Conservation (phyloP, 2,797 vertebrate species). For the Falco rusticolus region DNA sequence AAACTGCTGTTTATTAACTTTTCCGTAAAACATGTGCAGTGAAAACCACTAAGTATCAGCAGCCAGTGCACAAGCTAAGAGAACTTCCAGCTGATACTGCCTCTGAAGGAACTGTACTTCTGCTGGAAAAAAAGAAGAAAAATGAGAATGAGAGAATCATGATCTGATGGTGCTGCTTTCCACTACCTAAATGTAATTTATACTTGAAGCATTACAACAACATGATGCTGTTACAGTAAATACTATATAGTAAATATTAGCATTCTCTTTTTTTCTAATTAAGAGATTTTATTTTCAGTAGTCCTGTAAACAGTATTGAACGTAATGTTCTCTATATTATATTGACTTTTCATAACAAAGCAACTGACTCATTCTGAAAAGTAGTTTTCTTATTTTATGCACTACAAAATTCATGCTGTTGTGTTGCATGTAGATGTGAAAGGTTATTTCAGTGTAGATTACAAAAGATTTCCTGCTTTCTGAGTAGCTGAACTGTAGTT, state of each 20-base stretch:
- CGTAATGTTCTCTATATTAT: background rate
- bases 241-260: background rate
- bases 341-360: background rate
- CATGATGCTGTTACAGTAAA: background rate
- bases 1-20: background rate
- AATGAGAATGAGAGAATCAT: background rate
- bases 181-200: background rate
- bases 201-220: background rate
- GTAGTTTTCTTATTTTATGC: background rate
- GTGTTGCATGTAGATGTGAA: background rate
- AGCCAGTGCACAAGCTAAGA: background rate
- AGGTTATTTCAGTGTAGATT: background rate
- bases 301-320: background rate
- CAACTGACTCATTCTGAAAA: background rate
- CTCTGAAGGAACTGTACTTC: background rate
- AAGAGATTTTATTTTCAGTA: background rate
- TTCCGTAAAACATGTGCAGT: background rate
- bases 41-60: background rate
- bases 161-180: background rate
- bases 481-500: background rate
- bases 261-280: background rate
- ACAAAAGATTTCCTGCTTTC: background rate
- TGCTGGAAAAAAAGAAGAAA: background rate
- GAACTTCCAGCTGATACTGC: background rate
- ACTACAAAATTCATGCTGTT: background rate